These are phyloP conservation scores for Lordiphosa clarofinis DNA, from an alignment of 1,140 invertebrate species.

Conservation along the genomic window DNA sequence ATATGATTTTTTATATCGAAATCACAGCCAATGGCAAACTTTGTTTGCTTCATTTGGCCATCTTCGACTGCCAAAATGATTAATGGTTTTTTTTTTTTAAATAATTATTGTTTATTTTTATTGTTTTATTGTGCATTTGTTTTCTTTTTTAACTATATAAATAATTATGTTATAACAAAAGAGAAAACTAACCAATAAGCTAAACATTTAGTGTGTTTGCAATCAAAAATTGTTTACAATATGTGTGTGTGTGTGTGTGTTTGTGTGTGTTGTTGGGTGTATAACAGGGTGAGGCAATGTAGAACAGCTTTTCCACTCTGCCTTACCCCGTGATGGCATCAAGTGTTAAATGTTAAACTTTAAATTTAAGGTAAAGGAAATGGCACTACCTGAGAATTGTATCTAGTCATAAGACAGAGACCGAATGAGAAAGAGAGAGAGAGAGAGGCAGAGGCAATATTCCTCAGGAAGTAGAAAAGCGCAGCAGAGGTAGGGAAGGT, in stretches of 20 bases:
- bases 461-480: neutral
- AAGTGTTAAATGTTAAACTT: conserved; percentile 1
- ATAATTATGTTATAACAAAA: conserved; percentile 2
- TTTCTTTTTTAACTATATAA: conserved; percentile 25
- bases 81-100: conserved; percentile 34
- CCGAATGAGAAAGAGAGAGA: conserved; percentile 10
- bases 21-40: conserved; percentile 26
- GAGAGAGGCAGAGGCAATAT: neutral
- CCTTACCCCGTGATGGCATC: too few species aligned
- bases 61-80: conserved; percentile 58
- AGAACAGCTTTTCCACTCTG: too few species aligned
- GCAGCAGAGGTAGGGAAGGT: conserved; percentile 1
- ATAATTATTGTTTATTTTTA: conserved; percentile 29
- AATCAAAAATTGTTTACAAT: conserved; percentile 23
- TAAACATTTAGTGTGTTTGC: conserved; percentile 22
- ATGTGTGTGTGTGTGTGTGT: conserved; percentile 3
- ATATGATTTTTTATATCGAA: conserved; percentile 28
- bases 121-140: conserved; percentile 34
- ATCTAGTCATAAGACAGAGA: conserved; percentile 58
- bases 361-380: conserved; percentile 6
- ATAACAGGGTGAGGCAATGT: too few species aligned
- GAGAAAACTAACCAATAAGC: conserved; percentile 19
- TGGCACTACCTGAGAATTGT: conserved; percentile 22
- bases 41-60: conserved; percentile 18
- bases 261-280: conserved; percentile 11